These are phyloP conservation scores for Parnassius orleans DNA, from an alignment of 2,888 invertebrate genomes.

Conservation along the genomic window DNA sequence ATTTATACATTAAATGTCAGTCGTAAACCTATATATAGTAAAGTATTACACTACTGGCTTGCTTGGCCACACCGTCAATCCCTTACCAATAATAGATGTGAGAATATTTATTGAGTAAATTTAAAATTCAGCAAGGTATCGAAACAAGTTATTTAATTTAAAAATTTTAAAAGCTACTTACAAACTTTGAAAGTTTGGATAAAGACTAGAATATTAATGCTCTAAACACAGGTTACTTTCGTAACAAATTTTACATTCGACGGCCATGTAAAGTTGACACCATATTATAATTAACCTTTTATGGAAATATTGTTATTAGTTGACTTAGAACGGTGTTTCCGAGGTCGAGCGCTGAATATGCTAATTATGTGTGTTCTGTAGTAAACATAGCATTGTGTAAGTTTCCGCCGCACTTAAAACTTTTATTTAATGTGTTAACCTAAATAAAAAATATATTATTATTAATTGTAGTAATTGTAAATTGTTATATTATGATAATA, in stretches of 20 bases:
- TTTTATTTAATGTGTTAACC: no score
- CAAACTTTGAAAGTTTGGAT: constrained; percentile 17
- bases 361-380: neutral
- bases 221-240: constrained; percentile 14
- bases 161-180: constrained; percentile 17
- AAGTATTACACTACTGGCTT: no score
- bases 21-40: no score
- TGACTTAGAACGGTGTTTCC: constrained; percentile 1
- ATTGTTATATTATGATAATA: no score
- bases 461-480: no score
- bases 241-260: constrained; percentile 13
- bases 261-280: constrained; percentile 6
- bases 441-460: no score
- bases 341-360: constrained; percentile 2
- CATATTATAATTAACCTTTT: constrained; percentile 11
- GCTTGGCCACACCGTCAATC: no score
- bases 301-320: constrained; percentile 15
- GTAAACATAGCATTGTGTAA: no score
- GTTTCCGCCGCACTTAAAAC: no score
- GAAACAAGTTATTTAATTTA: constrained; percentile 22
- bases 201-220: constrained; percentile 29
- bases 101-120: constrained; percentile 4
- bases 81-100: neutral
- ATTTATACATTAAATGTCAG: no score
- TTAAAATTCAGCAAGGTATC: neutral